Base-by-base conservation (phyloP, 2,113 vertebrate species). In the Neolamprologus hecqui region DNA sequence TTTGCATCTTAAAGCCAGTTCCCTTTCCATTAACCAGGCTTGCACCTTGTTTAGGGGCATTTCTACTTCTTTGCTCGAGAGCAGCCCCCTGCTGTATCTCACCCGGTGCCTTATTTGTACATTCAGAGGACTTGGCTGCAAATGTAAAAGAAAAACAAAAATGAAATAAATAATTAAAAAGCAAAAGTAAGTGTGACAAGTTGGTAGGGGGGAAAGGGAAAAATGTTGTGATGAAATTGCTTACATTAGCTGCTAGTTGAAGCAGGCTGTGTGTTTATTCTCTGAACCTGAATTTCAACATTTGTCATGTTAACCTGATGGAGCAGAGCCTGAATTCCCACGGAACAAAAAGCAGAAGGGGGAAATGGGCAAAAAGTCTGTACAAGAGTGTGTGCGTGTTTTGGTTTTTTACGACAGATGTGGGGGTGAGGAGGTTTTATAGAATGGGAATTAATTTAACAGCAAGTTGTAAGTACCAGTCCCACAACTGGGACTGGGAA, bases 31-130 rank as follows among this genome's bases (percentile, higher is more conserved):
- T 92, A 90, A 75, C 92, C 84, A 75, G 85, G 89, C 88, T 95
- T 92, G 93, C 93, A 84, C 68, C 91, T 94, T 93, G 86, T 85
- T 89, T 94, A 28, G 79, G 95, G 94, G 95, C 89, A 94, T 97
- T 98, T 96, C 95, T 96, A 93, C 95, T 96, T 90, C 88, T 95
- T 84, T 92, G 94, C 93, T 93, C 89, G 77, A 97, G 87, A 83
- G 81, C 89, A 83, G 89, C 68, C 93, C 91, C 96, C 94, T 83
- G 84, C 57, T 45, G 70, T 5, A 23, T 49, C 9, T 45, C 75
- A n/a, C 83, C 57, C 33, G 3, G 51, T 81, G 86, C 89, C 49
- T 55, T 84, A 65, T 92, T 95, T 81, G 79, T 82, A 91, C 92
- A 87, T 92, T 93, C 94, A 95, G 92, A 90, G 7, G 86, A 5